Evolutionary conservation across 2,888 invertebrate genomes (phyloP).

Genomic region (Troides helena): DNA sequence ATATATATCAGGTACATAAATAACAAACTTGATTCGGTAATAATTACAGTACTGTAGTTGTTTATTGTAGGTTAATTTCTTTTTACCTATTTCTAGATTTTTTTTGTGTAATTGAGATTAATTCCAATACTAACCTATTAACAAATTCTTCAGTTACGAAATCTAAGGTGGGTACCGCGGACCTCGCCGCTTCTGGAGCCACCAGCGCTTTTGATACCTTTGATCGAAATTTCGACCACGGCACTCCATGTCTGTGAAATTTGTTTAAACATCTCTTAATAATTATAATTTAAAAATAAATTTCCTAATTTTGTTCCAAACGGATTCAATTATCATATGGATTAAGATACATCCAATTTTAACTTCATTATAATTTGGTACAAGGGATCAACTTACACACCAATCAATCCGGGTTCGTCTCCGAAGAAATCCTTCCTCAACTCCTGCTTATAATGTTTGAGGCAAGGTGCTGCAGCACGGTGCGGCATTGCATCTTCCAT

Average conservation of each 20-base stretch:
- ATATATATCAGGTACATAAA: too few species aligned
- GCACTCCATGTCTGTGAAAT: conserved; percentile 87
- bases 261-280: not conserved
- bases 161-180: conserved; percentile 87
- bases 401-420: conserved; percentile 86
- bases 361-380: not conserved
- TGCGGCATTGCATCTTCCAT: conserved; percentile 85
- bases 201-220: conserved; percentile 92
- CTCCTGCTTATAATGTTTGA: conserved; percentile 85
- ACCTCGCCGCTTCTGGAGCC: conserved; percentile 88
- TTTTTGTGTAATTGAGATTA: not conserved
- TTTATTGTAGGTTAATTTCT: too few species aligned
- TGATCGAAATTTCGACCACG: conserved; percentile 91
- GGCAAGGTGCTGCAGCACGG: conserved; percentile 86
- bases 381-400: conserved; percentile 82
- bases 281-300: too few species aligned
- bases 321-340: too few species aligned
- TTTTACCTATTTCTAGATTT: too few species aligned
- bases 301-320: too few species aligned
- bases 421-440: conserved; percentile 85
- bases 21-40: too few species aligned
- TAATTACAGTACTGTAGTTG: too few species aligned
- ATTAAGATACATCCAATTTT: too few species aligned
- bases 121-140: conserved; percentile 71
- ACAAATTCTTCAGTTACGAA: conserved; percentile 89